A percentile compares a stretch with the other conserved stretches of the same genome.
phyloP scores from a whole-genome alignment of 2,888 invertebrate species.

The Drosophila crucigera region DNA sequence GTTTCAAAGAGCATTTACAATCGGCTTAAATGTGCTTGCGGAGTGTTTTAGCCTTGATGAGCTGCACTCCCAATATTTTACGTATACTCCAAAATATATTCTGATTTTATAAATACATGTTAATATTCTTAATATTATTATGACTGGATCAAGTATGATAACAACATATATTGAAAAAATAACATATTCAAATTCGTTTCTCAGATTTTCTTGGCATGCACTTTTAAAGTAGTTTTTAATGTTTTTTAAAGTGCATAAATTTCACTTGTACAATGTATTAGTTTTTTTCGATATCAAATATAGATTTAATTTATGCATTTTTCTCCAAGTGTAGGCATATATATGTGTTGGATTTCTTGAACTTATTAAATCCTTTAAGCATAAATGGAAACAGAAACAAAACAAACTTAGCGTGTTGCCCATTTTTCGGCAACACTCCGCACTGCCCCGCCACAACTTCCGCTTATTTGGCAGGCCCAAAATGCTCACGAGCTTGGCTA shows the following conservation, averaged over 20 bases:
- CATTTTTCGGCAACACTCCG: background rate
- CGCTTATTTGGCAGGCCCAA: conserved; percentile 1
- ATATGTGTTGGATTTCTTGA: background rate
- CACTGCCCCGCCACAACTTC: background rate
- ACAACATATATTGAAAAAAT: background rate
- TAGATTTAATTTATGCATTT: background rate
- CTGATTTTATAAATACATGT: background rate
- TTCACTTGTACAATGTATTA: too few species aligned
- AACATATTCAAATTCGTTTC: background rate
- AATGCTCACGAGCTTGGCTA: conserved; percentile 30
- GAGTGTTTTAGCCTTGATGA: background rate
- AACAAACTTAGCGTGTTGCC: conserved; percentile 32
- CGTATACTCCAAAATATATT: background rate
- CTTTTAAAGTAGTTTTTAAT: background rate
- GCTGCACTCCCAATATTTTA: too few species aligned
- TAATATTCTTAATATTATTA: background rate
- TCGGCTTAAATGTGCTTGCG: background rate
- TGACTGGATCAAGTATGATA: background rate
- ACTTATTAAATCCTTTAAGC: conserved; percentile 26
- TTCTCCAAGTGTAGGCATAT: background rate
- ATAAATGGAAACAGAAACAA: conserved; percentile 11
- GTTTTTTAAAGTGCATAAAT: background rate
- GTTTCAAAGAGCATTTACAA: conserved; percentile 27
- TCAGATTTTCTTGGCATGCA: background rate
- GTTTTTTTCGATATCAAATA: background rate